Evolutionary conservation across 2,888 invertebrate species (phyloP).

Genomic region (Nephrotoma appendiculata): DNA sequence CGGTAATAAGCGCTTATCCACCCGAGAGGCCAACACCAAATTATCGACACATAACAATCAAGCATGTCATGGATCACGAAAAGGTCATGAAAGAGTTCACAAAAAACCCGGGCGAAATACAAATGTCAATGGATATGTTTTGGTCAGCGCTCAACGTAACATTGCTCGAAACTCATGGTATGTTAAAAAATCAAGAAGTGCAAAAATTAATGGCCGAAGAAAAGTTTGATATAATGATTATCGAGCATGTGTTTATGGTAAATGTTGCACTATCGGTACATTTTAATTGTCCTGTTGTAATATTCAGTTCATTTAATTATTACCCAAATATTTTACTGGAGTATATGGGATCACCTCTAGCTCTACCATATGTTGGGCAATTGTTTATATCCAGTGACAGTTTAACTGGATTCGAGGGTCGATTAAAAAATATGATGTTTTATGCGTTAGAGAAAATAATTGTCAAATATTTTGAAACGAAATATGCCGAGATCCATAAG

Average conservation of each 20-base stretch:
- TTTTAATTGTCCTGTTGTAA: not conserved
- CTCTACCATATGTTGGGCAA: slow-evolving; percentile 28
- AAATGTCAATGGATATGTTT: too few species aligned
- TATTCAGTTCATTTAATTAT: not conserved
- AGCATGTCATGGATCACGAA: too few species aligned
- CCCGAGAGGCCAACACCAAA: not conserved
- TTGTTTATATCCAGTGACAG: slow-evolving; percentile 22
- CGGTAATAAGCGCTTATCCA: not conserved
- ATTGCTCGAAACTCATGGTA: too few species aligned
- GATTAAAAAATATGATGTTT: not conserved
- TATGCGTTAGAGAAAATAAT: not conserved
- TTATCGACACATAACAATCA: not conserved
- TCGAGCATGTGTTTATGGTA: not conserved
- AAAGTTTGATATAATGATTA: slow-evolving; percentile 8
- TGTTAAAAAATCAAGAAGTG: not conserved
- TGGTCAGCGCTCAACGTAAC: too few species aligned
- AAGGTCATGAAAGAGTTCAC: too few species aligned
- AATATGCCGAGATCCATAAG: too few species aligned
- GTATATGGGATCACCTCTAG: slow-evolving; percentile 30
- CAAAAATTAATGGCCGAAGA: not conserved
- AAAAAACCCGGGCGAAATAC: too few species aligned
- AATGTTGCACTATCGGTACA: not conserved
- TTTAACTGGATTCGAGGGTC: slow-evolving; percentile 1
- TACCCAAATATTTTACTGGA: slow-evolving; percentile 24
- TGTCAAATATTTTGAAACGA: too few species aligned